phyloP scores from a whole-genome alignment of 2,888 invertebrate species.

The Bombylius major region DNA sequence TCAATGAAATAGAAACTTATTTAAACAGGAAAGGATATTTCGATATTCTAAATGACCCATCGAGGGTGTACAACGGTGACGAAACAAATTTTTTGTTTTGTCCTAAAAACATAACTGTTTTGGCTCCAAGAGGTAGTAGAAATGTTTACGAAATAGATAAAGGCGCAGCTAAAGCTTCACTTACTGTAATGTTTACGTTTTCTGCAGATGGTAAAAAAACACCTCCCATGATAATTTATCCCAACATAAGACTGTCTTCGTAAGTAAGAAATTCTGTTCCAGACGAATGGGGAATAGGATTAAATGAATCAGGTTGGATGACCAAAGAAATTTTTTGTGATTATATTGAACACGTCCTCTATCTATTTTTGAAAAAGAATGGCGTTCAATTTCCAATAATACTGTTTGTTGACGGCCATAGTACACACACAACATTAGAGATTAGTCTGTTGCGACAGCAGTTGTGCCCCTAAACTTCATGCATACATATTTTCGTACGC shows the following conservation, averaged over 20 bases:
- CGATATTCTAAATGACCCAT: constrained; percentile 1
- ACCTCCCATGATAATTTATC: constrained; percentile 19
- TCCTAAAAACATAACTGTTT: constrained; percentile 19
- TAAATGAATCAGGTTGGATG: constrained; percentile 35
- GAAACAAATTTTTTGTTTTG: constrained; percentile 19
- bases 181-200: constrained; percentile 19
- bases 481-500: too few relatives aligned
- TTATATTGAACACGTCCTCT: constrained; percentile 29
- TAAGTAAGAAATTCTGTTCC: neutral
- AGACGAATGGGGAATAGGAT: constrained; percentile 29
- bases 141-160: constrained; percentile 18
- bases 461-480: too few relatives aligned
- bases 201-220: constrained; percentile 20
- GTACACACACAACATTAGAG: constrained; percentile 27
- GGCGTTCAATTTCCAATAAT: constrained; percentile 26
- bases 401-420: constrained; percentile 31
- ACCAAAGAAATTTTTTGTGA: constrained; percentile 30
- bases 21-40: neutral
- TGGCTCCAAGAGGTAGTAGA: constrained; percentile 18
- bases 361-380: constrained; percentile 26
- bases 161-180: constrained; percentile 18
- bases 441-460: constrained; percentile 31
- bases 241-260: neutral
- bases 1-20: neutral
- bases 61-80: constrained; percentile 4